Conservation (phyloP, 2,888 invertebrate genomes). For the Conus canariensis region DNA sequence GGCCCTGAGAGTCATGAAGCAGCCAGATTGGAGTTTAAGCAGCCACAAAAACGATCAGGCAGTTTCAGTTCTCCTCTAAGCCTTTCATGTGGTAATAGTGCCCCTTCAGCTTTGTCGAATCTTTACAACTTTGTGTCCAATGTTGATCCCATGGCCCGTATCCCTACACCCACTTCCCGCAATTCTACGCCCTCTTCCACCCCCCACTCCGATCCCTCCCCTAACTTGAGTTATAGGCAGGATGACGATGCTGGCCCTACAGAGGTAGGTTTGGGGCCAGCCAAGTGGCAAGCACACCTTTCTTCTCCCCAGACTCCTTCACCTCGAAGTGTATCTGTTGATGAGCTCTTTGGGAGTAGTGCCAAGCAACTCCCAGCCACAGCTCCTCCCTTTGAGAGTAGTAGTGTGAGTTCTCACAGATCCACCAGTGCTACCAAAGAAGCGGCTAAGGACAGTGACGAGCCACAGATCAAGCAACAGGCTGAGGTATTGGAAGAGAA, state of each 20-base stretch:
- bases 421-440: not conserved
- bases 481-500: not conserved
- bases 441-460: not conserved
- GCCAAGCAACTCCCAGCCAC: not conserved
- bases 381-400: not conserved
- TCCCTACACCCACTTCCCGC: slow-evolving; percentile 24
- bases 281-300: slow-evolving; percentile 26
- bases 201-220: slow-evolving; percentile 33
- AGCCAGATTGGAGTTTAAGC: slow-evolving; percentile 20
- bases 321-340: not conserved
- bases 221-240: not conserved
- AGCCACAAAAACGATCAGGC: slow-evolving; percentile 32
- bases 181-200: slow-evolving; percentile 34
- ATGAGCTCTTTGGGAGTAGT: not conserved
- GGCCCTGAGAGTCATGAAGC: not conserved
- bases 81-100: not conserved
- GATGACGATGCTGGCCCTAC: slow-evolving; percentile 10
- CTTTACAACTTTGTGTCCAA: slow-evolving; percentile 39
- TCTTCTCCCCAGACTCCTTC: not conserved
- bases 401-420: not conserved
- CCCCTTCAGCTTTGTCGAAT: slow-evolving; percentile 31
- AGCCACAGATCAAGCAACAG: not conserved
- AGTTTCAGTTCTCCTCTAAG: slow-evolving; percentile 13
- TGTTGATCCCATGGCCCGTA: slow-evolving; percentile 32
- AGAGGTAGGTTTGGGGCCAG: not conserved